Percentiles rank a stretch among this genome's conserved stretches.
These are phyloP conservation scores for Gyrodactylus salaris DNA, from an alignment of 1,140 invertebrate species.

Conservation along the genomic window DNA sequence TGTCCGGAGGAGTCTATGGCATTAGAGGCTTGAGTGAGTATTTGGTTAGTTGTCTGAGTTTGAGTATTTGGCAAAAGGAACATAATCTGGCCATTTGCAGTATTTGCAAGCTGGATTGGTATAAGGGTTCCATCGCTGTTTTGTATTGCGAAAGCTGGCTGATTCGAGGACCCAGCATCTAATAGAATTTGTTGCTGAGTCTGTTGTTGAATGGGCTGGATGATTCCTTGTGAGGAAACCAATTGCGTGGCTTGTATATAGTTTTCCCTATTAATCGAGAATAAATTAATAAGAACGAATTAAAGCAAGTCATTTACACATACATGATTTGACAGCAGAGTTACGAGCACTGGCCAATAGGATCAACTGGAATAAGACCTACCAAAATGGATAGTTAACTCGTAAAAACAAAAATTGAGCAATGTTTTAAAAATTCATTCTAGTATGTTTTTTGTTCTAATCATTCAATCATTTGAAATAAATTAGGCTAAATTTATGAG, in stretches of 20 bases:
- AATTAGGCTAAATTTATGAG: too few species aligned
- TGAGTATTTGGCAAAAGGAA: neutral
- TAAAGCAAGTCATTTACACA: neutral
- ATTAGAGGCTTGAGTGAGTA: neutral
- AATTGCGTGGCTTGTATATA: neutral
- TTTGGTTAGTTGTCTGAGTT: neutral
- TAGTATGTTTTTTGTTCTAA: too few species aligned
- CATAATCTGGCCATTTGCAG: conserved; percentile 2
- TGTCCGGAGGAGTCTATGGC: neutral
- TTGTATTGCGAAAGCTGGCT: conserved; percentile 2
- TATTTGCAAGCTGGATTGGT: neutral
- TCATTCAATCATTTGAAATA: too few species aligned
- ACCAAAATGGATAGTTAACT: neutral
- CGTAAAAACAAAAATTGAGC: neutral
- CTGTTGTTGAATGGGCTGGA: neutral
- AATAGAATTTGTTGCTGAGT: neutral
- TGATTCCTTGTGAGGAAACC: neutral
- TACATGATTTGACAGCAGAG: neutral
- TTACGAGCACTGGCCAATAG: neutral
- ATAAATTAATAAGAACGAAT: neutral
- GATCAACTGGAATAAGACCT: neutral
- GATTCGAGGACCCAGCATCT: neutral
- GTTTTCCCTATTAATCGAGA: neutral
- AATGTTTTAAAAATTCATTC: too few species aligned
- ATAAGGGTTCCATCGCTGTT: conserved; percentile 4